Evolutionary conservation across 2,797 vertebrate genomes (phyloP).

Genomic region (Taeniopygia guttata): DNA sequence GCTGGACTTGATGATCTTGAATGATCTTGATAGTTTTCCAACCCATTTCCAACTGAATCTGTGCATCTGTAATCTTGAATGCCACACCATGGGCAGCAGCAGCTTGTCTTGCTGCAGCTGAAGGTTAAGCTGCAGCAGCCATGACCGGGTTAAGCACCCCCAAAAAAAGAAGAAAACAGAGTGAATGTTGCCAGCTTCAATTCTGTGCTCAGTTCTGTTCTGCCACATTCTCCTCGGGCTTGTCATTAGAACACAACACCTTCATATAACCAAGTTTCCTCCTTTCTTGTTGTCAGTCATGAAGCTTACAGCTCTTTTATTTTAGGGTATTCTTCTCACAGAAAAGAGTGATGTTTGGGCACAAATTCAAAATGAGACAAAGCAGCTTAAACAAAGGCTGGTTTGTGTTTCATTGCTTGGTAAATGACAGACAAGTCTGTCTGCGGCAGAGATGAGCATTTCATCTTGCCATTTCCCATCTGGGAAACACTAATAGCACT

Average conservation of each 20-base stretch:
- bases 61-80: fast-evolving
- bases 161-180: not conserved
- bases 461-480: not conserved
- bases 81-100: not conserved
- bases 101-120: not conserved
- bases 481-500: not conserved
- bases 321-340: not conserved
- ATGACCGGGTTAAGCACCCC: not conserved
- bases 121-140: not conserved
- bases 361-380: not conserved
- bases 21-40: not conserved
- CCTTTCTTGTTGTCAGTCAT: not conserved
- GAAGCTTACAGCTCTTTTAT: not conserved
- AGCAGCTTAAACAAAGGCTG: conserved; percentile 8
- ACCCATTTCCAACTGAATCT: not conserved
- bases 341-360: not conserved
- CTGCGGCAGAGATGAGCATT: not conserved
- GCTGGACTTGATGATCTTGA: not conserved
- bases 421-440: not conserved
- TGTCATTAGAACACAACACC: not conserved
- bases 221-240: not conserved
- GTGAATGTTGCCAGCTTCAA: not conserved
- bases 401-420: not conserved
- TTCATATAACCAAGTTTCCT: not conserved
- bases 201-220: not conserved